phyloP scores from a whole-genome alignment of 2,797 vertebrate species.

The Apodemus agrarius region DNA sequence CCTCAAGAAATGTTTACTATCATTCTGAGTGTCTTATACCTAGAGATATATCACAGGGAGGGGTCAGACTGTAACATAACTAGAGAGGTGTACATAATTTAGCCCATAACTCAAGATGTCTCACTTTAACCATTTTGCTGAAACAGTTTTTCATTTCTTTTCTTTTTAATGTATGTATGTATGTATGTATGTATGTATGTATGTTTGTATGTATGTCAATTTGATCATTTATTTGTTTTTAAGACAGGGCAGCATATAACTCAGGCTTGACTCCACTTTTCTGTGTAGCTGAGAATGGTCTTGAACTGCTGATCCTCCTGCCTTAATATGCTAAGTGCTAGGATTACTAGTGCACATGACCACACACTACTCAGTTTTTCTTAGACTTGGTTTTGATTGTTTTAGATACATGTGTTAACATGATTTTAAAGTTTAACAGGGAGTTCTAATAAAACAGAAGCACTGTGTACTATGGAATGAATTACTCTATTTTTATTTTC shows the following conservation, averaged over 20 bases:
- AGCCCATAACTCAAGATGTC: not conserved
- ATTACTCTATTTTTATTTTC: not conserved
- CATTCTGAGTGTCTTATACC: not conserved
- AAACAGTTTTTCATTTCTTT: not conserved
- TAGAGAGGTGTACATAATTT: not conserved
- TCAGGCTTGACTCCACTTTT: not conserved
- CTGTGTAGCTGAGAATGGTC: not conserved
- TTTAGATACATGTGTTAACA: not conserved
- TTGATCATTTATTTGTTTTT: not conserved
- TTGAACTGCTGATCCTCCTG: not conserved
- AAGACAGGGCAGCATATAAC: not conserved
- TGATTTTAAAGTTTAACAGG: not conserved
- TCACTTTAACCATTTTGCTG: not conserved
- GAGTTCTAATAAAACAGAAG: slow-evolving; percentile 3
- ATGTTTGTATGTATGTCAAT: not conserved
- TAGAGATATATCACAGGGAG: not conserved
- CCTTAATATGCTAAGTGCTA: not conserved
- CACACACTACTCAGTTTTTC: not conserved
- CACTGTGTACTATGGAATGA: not conserved
- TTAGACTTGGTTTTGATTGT: not conserved
- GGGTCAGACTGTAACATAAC: not conserved
- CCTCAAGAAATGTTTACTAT: not conserved
- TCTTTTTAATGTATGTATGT: not conserved
- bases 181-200: not conserved
- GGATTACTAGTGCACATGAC: not conserved